Percentiles rank a stretch among this genome's conserved stretches.
phyloP scores from a whole-genome alignment of 1,140 invertebrate genomes.

The Drosophila kurseongensis region DNA sequence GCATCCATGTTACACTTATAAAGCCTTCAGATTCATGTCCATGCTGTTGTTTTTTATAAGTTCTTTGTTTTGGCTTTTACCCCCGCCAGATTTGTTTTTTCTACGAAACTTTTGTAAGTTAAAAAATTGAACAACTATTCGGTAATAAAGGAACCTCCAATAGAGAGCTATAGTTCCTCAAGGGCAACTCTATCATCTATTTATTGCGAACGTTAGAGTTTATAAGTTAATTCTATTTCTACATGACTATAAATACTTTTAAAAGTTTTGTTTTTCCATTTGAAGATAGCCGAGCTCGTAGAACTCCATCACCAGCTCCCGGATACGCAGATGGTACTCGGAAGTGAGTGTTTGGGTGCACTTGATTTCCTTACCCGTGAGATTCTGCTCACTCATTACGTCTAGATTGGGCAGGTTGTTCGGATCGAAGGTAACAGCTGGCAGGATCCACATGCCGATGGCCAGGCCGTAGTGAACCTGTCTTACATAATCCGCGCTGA shows the following conservation, averaged over 20 bases:
- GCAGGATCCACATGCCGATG: constrained; percentile 81
- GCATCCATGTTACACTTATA: constrained; percentile 68
- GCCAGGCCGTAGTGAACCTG: constrained; percentile 79
- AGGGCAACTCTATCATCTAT: constrained; percentile 17
- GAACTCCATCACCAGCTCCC: constrained; percentile 78
- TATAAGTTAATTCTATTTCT: constrained; percentile 18
- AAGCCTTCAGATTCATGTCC: constrained; percentile 33
- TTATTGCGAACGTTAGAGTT: constrained; percentile 25
- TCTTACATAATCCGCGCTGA: constrained; percentile 71
- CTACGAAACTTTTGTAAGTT: constrained; percentile 58
- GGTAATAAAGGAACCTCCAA: constrained; percentile 75
- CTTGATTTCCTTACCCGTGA: constrained; percentile 73
- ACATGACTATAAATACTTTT: constrained; percentile 43
- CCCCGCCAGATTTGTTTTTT: constrained; percentile 51
- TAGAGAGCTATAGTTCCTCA: constrained; percentile 26
- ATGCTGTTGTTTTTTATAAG: constrained; percentile 50
- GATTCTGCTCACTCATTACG: constrained; percentile 72
- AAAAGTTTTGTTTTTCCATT: constrained; percentile 4
- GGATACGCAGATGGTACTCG: constrained; percentile 77
- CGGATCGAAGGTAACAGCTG: constrained; percentile 80
- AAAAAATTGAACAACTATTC: constrained; percentile 67
- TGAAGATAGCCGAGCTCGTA: constrained; percentile 77
- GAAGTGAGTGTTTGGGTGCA: constrained; percentile 74
- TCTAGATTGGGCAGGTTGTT: constrained; percentile 81
- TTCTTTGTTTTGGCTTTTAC: constrained; percentile 46